These are phyloP conservation scores for Dicrostonyx torquatus DNA, from an alignment of 2,797 vertebrate species.

Conservation along the genomic window DNA sequence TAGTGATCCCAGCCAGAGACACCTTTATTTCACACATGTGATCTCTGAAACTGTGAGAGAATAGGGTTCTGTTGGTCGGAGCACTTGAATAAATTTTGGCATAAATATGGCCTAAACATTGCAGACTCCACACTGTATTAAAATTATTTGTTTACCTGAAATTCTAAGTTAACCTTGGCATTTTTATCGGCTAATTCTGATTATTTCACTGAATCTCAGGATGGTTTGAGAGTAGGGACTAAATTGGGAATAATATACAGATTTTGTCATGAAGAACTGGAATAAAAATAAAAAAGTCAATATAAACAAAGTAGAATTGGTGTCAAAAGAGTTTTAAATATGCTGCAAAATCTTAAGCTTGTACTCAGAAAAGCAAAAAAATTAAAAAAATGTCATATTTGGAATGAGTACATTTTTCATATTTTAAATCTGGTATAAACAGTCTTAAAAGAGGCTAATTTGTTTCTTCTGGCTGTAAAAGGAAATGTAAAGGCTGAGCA, in stretches of 20 bases:
- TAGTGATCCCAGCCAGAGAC: fast-evolving
- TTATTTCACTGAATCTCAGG: not conserved
- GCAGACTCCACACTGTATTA: not conserved
- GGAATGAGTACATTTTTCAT: not conserved
- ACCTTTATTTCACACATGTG: not conserved
- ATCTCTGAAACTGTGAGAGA: not conserved
- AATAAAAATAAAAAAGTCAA: conserved; percentile 22
- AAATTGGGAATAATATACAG: not conserved
- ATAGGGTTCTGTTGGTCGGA: not conserved
- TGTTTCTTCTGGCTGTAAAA: conserved; percentile 28
- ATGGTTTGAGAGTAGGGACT: not conserved
- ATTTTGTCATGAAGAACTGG: conserved; percentile 5
- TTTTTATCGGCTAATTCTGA: conserved; percentile 45
- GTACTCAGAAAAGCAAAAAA: not conserved
- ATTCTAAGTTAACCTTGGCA: not conserved
- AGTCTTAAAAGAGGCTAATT: conserved; percentile 20
- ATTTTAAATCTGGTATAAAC: conserved; percentile 13
- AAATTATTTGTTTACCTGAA: not conserved
- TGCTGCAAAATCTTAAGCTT: conserved; percentile 44
- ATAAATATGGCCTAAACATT: not conserved
- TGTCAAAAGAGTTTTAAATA: conserved; percentile 12
- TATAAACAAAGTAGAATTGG: conserved; percentile 3
- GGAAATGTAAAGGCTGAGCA: not conserved
- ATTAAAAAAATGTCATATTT: not conserved
- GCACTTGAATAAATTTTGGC: not conserved